Percentiles rank a stretch among this genome's conserved stretches.
phyloP scores from a whole-genome alignment of 2,797 vertebrate species.

The Euthynnus affinis region DNA sequence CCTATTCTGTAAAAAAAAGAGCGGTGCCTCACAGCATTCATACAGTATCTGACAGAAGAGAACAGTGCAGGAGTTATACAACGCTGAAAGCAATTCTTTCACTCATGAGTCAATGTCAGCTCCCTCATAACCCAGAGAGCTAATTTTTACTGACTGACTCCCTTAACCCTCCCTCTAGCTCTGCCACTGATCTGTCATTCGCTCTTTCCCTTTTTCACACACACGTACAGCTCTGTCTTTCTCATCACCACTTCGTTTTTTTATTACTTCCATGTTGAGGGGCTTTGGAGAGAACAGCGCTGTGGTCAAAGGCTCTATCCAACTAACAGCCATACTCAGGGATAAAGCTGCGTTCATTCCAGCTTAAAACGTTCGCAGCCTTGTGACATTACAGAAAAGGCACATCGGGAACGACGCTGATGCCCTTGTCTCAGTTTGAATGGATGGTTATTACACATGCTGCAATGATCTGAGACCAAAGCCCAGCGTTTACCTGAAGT shows the following conservation, averaged over 20 bases:
- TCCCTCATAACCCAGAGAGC: constrained; percentile 56
- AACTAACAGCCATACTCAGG: background rate
- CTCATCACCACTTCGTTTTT: constrained; percentile 17
- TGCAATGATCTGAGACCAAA: no score
- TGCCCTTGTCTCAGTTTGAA: no score
- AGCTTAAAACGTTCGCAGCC: background rate
- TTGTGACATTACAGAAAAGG: background rate
- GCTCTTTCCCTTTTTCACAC: constrained; percentile 12
- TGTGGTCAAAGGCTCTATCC: background rate
- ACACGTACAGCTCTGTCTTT: background rate
- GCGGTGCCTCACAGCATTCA: constrained; percentile 15
- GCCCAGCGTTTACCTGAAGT: no score
- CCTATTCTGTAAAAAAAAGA: background rate
- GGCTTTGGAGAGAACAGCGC: background rate
- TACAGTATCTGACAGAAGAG: constrained; percentile 37
- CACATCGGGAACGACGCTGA: background rate
- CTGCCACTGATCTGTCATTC: constrained; percentile 52
- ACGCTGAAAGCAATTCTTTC: constrained; percentile 58
- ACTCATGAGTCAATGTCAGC: constrained; percentile 68
- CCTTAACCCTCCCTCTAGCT: constrained; percentile 34
- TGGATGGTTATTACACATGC: no score
- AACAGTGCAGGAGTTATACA: constrained; percentile 45
- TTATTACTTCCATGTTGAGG: constrained; percentile 15
- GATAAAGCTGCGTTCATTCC: background rate
- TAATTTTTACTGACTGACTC: constrained; percentile 58